These are phyloP conservation scores for Paradoxurus hermaphroditus DNA, from an alignment of 2,113 vertebrate species.

Conservation along the genomic window DNA sequence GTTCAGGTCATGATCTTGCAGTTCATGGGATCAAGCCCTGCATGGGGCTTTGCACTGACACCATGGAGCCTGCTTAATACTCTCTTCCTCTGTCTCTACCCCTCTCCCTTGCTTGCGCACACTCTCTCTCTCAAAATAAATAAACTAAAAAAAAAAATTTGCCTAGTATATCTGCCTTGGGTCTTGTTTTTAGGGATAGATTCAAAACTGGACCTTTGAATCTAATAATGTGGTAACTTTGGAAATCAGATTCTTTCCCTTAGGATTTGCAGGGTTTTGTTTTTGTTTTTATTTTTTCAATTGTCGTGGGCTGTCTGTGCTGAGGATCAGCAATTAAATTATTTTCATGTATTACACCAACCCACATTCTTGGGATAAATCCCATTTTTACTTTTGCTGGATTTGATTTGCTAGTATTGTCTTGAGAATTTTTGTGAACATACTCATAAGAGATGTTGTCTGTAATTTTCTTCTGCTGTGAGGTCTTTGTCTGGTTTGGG, in stretches of 20 bases:
- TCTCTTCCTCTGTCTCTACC: no score
- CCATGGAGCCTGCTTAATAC: no score
- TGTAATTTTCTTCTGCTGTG: background rate
- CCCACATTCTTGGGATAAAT: background rate
- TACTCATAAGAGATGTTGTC: background rate
- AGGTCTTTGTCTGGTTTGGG: background rate
- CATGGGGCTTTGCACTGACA: no score
- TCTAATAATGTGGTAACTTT: background rate
- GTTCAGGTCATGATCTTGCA: no score
- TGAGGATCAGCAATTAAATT: background rate
- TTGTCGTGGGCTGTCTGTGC: background rate
- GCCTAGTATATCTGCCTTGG: background rate
- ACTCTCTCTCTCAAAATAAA: no score
- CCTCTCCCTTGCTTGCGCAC: no score
- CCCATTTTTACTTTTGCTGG: background rate
- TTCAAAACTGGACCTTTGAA: background rate
- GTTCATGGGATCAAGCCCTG: no score
- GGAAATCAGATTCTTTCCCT: background rate
- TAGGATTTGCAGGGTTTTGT: background rate
- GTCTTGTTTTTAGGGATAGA: background rate
- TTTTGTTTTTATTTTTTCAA: background rate
- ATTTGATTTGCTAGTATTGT: background rate
- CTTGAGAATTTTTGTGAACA: background rate
- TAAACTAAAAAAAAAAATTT: background rate
- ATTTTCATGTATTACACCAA: background rate